A percentile compares a stretch with the other conserved stretches of the same genome.
These are phyloP conservation scores for Alitta virens DNA, from an alignment of 2,888 invertebrate genomes.

Conservation along the genomic window DNA sequence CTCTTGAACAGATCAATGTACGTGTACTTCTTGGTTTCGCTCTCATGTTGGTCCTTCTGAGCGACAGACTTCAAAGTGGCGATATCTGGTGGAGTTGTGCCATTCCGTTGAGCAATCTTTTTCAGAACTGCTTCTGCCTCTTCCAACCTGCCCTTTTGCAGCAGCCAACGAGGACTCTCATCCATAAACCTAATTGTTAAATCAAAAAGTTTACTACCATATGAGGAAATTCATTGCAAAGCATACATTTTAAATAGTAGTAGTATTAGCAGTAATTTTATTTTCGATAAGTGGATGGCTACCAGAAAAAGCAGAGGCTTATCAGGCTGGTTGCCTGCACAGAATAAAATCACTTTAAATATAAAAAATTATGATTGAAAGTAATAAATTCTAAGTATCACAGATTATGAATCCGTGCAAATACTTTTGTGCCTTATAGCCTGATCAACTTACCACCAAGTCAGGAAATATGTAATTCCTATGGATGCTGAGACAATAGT, in stretches of 20 bases:
- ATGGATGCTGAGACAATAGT: neutral
- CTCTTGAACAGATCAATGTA: slow-evolving; percentile 3
- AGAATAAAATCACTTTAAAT: no score
- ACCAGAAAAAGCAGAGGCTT: no score
- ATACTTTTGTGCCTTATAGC: no score
- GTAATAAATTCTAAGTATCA: no score
- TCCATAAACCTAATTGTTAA: slow-evolving; percentile 7
- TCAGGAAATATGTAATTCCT: neutral
- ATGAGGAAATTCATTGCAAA: no score
- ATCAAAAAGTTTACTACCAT: no score
- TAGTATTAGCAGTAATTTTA: no score
- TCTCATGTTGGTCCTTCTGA: neutral
- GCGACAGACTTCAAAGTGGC: neutral
- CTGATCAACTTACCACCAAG: slow-evolving; percentile 7
- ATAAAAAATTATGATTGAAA: no score
- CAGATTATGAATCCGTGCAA: no score
- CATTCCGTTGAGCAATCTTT: slow-evolving; percentile 11
- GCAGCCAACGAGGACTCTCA: slow-evolving; percentile 21
- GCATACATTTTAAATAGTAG: no score
- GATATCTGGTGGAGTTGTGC: neutral
- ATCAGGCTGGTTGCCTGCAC: no score
- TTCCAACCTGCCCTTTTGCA: slow-evolving; percentile 6
- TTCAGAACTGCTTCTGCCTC: slow-evolving; percentile 13
- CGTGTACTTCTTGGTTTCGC: slow-evolving; percentile 2
- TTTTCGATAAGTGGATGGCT: no score